A percentile compares a stretch with the other conserved stretches of the same genome.
phyloP scores from a whole-genome alignment of 2,113 vertebrate species.

The Protomyctophum bolini region DNA sequence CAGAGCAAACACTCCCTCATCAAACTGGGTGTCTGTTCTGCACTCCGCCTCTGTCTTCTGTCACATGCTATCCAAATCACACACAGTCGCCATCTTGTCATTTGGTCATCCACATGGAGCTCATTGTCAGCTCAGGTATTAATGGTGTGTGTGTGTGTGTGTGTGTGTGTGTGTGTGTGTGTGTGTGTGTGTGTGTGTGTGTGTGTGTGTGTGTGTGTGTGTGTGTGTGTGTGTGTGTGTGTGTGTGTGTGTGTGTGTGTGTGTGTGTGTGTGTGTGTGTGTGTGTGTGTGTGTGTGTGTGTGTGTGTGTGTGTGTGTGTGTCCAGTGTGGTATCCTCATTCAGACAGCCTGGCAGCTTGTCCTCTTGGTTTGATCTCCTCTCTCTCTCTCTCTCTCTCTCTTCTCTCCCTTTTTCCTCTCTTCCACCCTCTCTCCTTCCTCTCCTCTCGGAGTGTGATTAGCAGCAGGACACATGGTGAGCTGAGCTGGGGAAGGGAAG shows the following conservation, averaged over 20 bases:
- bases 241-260: slow-evolving; percentile 30
- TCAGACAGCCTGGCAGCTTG: slow-evolving; percentile 68
- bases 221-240: slow-evolving; percentile 19
- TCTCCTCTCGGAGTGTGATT: slow-evolving; percentile 69
- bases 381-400: slow-evolving; percentile 24
- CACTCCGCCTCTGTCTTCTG: slow-evolving; percentile 79
- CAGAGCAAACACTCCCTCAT: slow-evolving; percentile 79
- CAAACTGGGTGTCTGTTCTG: slow-evolving; percentile 78
- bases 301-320: slow-evolving; percentile 39
- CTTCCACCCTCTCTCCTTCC: neutral
- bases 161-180: too few species aligned
- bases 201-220: too few species aligned
- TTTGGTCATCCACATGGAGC: slow-evolving; percentile 74
- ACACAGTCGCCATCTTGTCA: slow-evolving; percentile 76
- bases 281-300: slow-evolving; percentile 5
- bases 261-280: slow-evolving; percentile 5
- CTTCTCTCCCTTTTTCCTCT: slow-evolving; percentile 1
- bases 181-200: slow-evolving; percentile 20
- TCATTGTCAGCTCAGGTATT: slow-evolving; percentile 75
- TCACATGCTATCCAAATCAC: slow-evolving; percentile 77
- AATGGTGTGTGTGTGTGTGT: neutral
- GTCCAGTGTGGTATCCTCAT: slow-evolving; percentile 35
- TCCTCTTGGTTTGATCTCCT: slow-evolving; percentile 51
- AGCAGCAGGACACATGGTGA: slow-evolving; percentile 79
- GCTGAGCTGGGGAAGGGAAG: slow-evolving; percentile 73